Base-by-base conservation (phyloP, 2,888 invertebrate species). In the Malthinus seriepunctatus region DNA sequence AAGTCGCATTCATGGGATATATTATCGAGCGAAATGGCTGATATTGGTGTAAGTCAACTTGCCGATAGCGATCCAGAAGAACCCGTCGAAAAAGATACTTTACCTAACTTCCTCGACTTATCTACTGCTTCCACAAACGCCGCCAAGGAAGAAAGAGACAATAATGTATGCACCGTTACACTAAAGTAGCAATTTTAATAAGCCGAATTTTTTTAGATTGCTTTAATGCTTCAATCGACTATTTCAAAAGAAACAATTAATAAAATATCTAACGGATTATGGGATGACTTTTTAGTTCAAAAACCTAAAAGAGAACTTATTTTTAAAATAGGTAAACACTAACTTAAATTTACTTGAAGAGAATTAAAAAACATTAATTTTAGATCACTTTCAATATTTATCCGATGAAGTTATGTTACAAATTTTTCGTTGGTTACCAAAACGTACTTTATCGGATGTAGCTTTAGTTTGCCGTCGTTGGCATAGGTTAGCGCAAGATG, bases 371-470 rank as follows among this genome's bases (percentile, higher is more conserved):
- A n/a, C 8, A 23, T n/a, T n/a, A 23, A 23, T 80, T 66, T 74
- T 76, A 80, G 88, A 92, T 76, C 83, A 88, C 45, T 93, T 94
- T 78, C 82, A 83, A 11, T 78, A 82, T 5, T 79, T 95, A 7
- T 93, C 95, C 0, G 95, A 96, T 78, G 96, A 96, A 79, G 87
- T 95, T 69, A 84, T 95, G 39, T 80, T 96, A 14, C 84, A 86
- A 63, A 88, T 97, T 51, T 88, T 95, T 69, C 84, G 87, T 63
- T 92, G 89, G 88, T 81, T 96, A 51, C 91, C 93, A 0, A 94
- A 93, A 71, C 81, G 86, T 60, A 82, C 86, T 0, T 79, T 93
- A n/a, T 82, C 85, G 0, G 84, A 86, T 59, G 88, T 89, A 66
- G 86, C 89, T 64, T 79, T 87, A 68, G 90, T 91, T 39, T 91